Conservation (phyloP, 2,888 invertebrate species). For the Teleogryllus oceanicus region DNA sequence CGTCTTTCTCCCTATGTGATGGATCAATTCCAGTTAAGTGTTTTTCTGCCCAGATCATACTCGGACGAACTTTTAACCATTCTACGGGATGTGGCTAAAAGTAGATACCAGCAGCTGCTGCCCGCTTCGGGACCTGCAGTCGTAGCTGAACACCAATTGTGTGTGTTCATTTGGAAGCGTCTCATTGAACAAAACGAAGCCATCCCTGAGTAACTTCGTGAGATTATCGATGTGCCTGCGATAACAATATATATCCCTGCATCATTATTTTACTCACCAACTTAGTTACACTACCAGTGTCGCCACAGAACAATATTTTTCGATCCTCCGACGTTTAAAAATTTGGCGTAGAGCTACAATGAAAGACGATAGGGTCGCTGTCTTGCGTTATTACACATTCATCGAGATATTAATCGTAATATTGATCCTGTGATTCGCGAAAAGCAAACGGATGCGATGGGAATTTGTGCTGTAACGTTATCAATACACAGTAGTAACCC, state of each 20-base stretch:
- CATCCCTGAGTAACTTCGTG: background rate
- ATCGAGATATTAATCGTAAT: too few relatives aligned
- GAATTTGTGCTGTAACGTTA: too few relatives aligned
- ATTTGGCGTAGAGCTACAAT: too few relatives aligned
- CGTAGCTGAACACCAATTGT: background rate
- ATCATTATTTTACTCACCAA: background rate
- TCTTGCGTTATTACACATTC: too few relatives aligned
- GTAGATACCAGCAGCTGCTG: background rate
- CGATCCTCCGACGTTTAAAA: too few relatives aligned
- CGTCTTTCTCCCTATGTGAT: background rate
- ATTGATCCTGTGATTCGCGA: too few relatives aligned
- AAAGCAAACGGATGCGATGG: too few relatives aligned
- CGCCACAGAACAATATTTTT: too few relatives aligned
- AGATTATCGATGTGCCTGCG: background rate
- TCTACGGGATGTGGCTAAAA: background rate
- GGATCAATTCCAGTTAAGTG: background rate
- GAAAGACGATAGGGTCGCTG: too few relatives aligned
- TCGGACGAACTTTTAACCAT: background rate
- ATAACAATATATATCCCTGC: background rate
- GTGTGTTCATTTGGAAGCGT: background rate
- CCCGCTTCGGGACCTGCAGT: background rate
- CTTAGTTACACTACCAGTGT: background rate
- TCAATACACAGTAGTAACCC: too few relatives aligned
- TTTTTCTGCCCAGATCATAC: background rate
- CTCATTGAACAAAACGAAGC: background rate